phyloP scores from a whole-genome alignment of 2,797 vertebrate species.

The Melanotaenia maccullochi region DNA sequence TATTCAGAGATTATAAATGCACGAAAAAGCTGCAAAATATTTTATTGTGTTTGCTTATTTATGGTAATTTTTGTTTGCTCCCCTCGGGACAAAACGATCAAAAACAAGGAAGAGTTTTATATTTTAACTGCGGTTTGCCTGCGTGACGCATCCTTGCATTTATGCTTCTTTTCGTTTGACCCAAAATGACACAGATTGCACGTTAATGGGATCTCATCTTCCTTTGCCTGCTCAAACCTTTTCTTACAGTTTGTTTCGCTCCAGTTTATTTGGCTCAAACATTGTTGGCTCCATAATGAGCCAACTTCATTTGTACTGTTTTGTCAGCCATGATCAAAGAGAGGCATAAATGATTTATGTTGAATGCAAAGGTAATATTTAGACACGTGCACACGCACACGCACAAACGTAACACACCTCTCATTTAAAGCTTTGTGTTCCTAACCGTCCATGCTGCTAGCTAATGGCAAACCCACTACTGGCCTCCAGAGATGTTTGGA shows the following conservation, averaged over 20 bases:
- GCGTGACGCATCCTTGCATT: slow-evolving; percentile 48
- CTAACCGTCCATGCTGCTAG: slow-evolving; percentile 44
- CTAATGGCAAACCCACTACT: slow-evolving; percentile 65
- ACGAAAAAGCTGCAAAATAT: slow-evolving; percentile 4
- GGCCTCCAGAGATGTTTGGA: slow-evolving; percentile 68
- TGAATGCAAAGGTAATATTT: slow-evolving; percentile 46
- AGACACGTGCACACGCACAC: not conserved
- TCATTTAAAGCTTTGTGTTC: slow-evolving; percentile 42
- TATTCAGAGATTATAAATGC: not conserved
- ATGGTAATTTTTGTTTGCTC: slow-evolving; percentile 5
- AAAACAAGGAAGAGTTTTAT: slow-evolving; percentile 6
- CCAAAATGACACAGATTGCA: slow-evolving; percentile 65
- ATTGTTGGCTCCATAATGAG: slow-evolving; percentile 59
- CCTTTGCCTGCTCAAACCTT: slow-evolving; percentile 39
- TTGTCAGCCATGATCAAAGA: slow-evolving; percentile 64
- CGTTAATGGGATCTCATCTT: slow-evolving; percentile 57
- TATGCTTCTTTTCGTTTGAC: slow-evolving; percentile 57
- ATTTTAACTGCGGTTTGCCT: slow-evolving; percentile 40
- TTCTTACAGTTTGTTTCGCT: slow-evolving; percentile 31
- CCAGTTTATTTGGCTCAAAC: slow-evolving; percentile 57
- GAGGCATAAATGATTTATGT: slow-evolving; percentile 40
- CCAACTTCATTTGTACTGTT: slow-evolving; percentile 66
- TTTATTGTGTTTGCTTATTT: not conserved
- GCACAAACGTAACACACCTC: not conserved
- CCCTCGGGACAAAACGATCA: slow-evolving; percentile 3